Evolutionary conservation across 2,888 invertebrate genomes (phyloP), one percentile per base, ranked within the genome.

Genomic region (Sphaerophoria rueppellii): DNA sequence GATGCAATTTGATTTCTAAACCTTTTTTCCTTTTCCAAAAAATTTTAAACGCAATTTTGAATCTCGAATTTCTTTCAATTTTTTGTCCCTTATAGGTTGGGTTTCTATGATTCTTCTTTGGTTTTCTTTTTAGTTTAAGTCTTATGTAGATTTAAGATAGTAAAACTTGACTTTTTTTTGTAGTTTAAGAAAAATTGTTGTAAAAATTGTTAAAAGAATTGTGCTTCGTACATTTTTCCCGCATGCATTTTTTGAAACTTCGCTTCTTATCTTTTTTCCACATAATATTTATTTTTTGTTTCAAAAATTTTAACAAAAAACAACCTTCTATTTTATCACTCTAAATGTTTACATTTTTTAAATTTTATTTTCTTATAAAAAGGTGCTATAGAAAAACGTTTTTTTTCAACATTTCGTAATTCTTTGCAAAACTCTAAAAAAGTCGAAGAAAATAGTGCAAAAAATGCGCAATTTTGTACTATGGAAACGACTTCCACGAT

Each of bases 201-300:
- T 12, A 43, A 4, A 61, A 16, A 40, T 63, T 61, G 52, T 75
- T 24, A 70, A 70, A 58, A 54, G 52, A 52, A 65, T 16, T 73
- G 24, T 61, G 48, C 32, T 72, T 46, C 78, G 48, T 58, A 54
- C 58, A 37, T 71, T 40, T 63, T 73, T 52, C 40, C 72, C 37
- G 82, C 71, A 75, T 72, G 78, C 67, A 34, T 75, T 58, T 16
- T 37, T 12, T 50, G 75, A 75, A 12, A 71, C 60, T 73, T 5
- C 48, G 78, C 80, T 82, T 82, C 5, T 79, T 74, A 65, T 57
- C 32, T 5, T 46, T 67, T 6, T 78, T 50, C 57, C 0, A 34
- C 46, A 37, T 79, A 54, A 37, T 54, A 14, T 46, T 70, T n/a
- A n/a, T n/a, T 67, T 48, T 69, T 55, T 46, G n/a, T 16, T 65